phyloP scores from a whole-genome alignment of 2,113 vertebrate species.

The Neotoma lepida region DNA sequence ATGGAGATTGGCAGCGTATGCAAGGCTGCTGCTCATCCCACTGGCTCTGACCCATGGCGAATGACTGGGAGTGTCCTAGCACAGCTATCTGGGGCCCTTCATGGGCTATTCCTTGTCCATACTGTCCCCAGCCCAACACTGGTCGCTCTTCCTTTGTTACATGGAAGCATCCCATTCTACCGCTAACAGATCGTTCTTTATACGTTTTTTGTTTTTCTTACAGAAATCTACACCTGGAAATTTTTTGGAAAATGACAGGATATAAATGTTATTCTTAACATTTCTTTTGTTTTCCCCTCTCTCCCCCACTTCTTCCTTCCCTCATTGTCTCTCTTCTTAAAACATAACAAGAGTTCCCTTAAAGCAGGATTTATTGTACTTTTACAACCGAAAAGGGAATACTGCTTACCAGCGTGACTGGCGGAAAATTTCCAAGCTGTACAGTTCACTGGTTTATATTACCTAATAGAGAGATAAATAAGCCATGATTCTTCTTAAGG shows the following conservation, averaged over 20 bases:
- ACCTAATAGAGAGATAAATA: constrained; percentile 83
- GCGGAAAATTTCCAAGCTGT: constrained; percentile 79
- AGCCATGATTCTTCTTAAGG: constrained; percentile 82
- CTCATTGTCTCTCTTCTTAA: constrained; percentile 58
- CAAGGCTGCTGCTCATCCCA: accelerated
- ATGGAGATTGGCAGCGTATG: neutral
- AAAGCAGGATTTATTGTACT: constrained; percentile 74
- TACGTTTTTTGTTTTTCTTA: neutral
- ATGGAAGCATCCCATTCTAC: neutral
- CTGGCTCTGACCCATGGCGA: neutral
- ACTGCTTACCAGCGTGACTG: constrained; percentile 72
- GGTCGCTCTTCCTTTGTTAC: neutral
- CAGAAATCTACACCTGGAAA: neutral
- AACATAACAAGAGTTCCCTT: constrained; percentile 65
- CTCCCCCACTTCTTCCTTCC: neutral
- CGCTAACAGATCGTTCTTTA: neutral
- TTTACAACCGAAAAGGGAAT: constrained; percentile 75
- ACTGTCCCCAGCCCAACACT: neutral
- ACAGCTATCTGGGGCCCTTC: neutral
- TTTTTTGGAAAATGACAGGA: neutral
- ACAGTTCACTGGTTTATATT: constrained; percentile 79
- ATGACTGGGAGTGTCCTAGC: neutral
- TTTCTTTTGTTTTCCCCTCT: neutral
- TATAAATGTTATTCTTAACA: constrained; percentile 2
- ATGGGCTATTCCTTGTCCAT: neutral